Evolutionary conservation across 2,797 vertebrate species (phyloP).

Genomic region (Malacoraja senta): DNA sequence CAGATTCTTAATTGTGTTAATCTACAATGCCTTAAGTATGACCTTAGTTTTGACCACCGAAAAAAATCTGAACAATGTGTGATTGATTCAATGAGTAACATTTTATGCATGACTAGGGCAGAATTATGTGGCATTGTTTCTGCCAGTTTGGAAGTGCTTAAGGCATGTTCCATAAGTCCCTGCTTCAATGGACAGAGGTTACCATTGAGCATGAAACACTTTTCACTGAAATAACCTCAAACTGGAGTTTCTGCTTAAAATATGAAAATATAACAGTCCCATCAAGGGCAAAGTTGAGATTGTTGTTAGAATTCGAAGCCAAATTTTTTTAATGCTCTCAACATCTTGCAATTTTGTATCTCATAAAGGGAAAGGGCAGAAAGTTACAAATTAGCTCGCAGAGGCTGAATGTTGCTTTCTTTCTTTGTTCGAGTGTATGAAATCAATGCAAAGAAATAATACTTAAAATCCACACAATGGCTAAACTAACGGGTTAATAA

Average conservation of each 20-base stretch:
- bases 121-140: background rate
- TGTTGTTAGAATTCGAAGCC: background rate
- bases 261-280: background rate
- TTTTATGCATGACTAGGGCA: background rate
- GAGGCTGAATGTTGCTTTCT: background rate
- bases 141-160: conserved; percentile 11
- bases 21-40: background rate
- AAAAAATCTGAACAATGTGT: background rate
- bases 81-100: background rate
- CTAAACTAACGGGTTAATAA: background rate
- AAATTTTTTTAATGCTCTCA: background rate
- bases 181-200: conserved; percentile 11
- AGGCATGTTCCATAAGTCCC: conserved; percentile 22
- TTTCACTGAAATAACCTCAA: conserved; percentile 12
- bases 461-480: background rate
- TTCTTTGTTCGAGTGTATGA: background rate
- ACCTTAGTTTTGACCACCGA: background rate
- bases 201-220: background rate
- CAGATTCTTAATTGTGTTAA: too few relatives aligned
- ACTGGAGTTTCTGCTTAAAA: background rate
- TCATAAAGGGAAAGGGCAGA: background rate
- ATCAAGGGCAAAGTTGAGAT: background rate
- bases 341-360: background rate
- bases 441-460: too few relatives aligned
- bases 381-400: background rate